Base-by-base conservation (phyloP, 1,140 invertebrate species). In the Eriocheir sinensis region DNA sequence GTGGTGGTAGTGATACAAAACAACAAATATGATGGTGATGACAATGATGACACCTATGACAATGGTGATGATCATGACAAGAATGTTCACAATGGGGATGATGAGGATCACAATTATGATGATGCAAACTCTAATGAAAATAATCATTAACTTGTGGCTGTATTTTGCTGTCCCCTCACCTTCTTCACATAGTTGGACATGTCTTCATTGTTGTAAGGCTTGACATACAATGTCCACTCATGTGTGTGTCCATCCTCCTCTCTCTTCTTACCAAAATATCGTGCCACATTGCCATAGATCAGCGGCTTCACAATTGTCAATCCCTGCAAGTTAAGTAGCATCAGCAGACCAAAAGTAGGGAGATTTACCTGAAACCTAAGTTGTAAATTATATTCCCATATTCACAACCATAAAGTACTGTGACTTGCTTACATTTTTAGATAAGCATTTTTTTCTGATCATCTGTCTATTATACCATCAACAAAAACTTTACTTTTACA, bases 171-270 rank as follows among this genome's bases (percentile, higher is more conserved):
- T 88, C 60, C 9, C 0, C 38, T 91, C 3, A 99, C 98, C 97
- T 99, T 99, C 96, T 99, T 99, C 0, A 99, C 98, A 97, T 99
- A 99, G 0, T 97, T 97, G 0, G 99, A 99, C 98, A 99, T 99
- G 96, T 99, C 99, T 97, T 99, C 98, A 96, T 99, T 99, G 21
- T 96, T 97, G 96, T 98, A 99, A 0, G 99, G 99, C 96, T 99
- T 99, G 0, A 99, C 97, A 97, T 99, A 99, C 2, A 99, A 98
- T 30, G 99, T 99, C 99, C 99, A 99, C 96, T 99, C 98, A 97
- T 99, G 99, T 0, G 99, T 99, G 96, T 99, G 99, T 0, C 99
- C 99, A 97, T 99, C 99, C 97, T 99, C 99, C 96, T 99, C 99
- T n/a, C 99, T 97, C 97, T 99, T 99, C 96, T 99, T 99, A 0